Percentiles rank a stretch among this genome's conserved stretches.
Conservation (phyloP, 2,797 vertebrate genomes). For the Cephalopachus bancanus region DNA sequence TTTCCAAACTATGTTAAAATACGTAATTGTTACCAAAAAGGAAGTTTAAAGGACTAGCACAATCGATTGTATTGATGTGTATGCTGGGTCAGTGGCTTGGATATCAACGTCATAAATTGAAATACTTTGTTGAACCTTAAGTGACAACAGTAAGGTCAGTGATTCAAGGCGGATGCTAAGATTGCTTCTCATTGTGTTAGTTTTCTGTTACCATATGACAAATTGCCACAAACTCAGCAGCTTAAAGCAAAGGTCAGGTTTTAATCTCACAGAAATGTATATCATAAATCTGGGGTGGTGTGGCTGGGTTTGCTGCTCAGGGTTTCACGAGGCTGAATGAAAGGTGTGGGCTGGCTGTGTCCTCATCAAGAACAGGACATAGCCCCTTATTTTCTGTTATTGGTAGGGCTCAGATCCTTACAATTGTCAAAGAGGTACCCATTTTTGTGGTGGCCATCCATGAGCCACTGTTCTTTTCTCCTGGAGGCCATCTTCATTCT, state of each 20-base stretch:
- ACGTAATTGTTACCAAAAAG: constrained; percentile 22
- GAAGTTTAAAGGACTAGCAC: not conserved
- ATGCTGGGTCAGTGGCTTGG: not conserved
- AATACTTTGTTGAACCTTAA: not conserved
- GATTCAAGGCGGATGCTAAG: not conserved
- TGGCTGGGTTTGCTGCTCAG: not conserved
- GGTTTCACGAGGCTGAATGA: not conserved
- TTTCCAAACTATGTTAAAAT: not conserved
- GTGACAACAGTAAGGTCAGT: not conserved
- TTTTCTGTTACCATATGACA: constrained; percentile 43
- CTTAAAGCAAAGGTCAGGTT: constrained; percentile 27
- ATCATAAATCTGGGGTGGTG: not conserved
- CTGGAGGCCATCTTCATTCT: not conserved
- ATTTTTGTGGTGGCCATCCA: not conserved
- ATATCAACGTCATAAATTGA: constrained; percentile 26
- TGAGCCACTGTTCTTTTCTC: not conserved
- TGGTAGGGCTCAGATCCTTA: not conserved
- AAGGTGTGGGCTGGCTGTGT: not conserved
- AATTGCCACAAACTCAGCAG: constrained; percentile 12
- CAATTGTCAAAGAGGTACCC: not conserved
- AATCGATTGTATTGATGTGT: not conserved
- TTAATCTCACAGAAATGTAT: not conserved
- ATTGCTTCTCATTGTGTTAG: not conserved
- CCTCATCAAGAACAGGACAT: not conserved
- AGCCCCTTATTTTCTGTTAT: not conserved